Base-by-base conservation (phyloP, 2,113 vertebrate species). In the Passer montanus region DNA sequence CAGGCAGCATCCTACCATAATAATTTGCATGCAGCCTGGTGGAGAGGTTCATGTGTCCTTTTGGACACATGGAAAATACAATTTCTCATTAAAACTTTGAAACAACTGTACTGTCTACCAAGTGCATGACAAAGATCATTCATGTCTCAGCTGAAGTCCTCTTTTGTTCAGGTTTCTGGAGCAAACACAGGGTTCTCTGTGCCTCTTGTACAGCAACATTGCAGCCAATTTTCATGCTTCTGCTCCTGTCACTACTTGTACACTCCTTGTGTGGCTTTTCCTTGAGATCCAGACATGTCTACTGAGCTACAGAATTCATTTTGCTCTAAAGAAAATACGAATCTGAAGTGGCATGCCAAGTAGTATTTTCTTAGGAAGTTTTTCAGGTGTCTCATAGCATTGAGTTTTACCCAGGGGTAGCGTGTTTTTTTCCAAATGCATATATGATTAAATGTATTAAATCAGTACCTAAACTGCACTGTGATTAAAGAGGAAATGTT, bases 331-430 rank as follows among this genome's bases (percentile, higher is more conserved):
- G 23, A 62, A 80, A 74, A 31, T 4, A 26, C 19, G 43, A 58
- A 46, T 13, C 9, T 89, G 41, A 53, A 84, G 26, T 44, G 55
- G 4, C 55, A 7, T 0, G 0, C 14, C 30, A 58, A 46, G 84
- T 59, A 0, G 0, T 41, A 24, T 56, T 86, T 89, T 84, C 58
- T 49, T 59, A 50, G 0, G 0, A 30, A 50, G 20, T 52, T 58
- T 73, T 78, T 70, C 24, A 21, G 6, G 4, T 47, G 8, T 84
- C 11, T 87, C 3, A 10, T 28, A 53, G 7, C 22, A 22, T 28
- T 69, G 43, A 63, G 22, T 70, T 90, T 89, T 86, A 62, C 58
- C 50, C n/a, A 84, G 35, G 9, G 22, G 15, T 35, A 79, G 11
- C 12, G 46, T 23, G 10, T 20, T 80, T 89, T 83, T 50, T 88